Evolutionary conservation across 1,140 invertebrate species (phyloP).

Genomic region (Artemia franciscana): DNA sequence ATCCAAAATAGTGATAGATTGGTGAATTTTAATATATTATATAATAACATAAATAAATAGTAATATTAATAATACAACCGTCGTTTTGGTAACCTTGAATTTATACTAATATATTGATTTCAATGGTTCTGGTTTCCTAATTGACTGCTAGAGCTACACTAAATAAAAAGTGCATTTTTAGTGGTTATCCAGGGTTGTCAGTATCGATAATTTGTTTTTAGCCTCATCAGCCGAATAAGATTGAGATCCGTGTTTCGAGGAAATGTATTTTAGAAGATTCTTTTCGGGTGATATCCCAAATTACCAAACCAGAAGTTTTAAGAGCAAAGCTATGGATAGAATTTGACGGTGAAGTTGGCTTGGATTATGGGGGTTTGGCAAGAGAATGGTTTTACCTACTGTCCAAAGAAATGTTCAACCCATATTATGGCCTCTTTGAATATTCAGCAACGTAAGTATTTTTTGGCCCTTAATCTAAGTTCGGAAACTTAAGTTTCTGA

Average conservation of each 20-base stretch:
- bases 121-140: too few species aligned
- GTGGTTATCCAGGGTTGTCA: too few species aligned
- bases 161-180: too few species aligned
- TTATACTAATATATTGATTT: too few species aligned
- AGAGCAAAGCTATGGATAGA: conserved; percentile 97
- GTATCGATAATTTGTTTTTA: too few species aligned
- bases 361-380: conserved; percentile 91
- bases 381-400: conserved; percentile 96
- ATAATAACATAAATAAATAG: too few species aligned
- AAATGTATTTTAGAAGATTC: conserved; percentile 87
- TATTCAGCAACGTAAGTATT: conserved; percentile 78
- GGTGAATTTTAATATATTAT: too few species aligned
- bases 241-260: conserved; percentile 79
- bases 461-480: not conserved
- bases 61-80: too few species aligned
- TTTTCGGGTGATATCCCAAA: conserved; percentile 63
- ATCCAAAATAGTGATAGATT: too few species aligned
- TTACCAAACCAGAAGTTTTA: conserved; percentile 58
- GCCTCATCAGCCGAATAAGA: conserved; percentile 89
- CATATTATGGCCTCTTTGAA: conserved; percentile 96
- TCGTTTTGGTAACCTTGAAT: too few species aligned
- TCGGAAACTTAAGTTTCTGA: not conserved
- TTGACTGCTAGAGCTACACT: too few species aligned
- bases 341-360: conserved; percentile 86
- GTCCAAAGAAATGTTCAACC: conserved; percentile 99